Evolutionary conservation across 2,888 invertebrate genomes (phyloP), one percentile per base, ranked within the genome.

Genomic region (Azorinus chamasolen): DNA sequence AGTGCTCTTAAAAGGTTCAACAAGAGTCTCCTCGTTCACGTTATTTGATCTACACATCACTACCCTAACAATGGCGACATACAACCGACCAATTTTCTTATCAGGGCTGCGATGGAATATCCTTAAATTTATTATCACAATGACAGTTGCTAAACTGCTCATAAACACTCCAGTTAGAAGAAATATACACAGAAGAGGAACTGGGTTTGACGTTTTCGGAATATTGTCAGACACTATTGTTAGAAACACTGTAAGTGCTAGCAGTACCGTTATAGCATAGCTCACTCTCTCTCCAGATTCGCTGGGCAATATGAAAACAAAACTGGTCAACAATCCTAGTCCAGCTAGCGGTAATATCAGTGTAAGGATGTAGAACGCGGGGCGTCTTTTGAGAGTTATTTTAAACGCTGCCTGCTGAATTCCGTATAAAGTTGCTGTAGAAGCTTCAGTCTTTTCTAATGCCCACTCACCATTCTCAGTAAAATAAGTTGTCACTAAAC

Each of bases 211-310:
- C 25, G 68, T 58, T 27, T 53, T 50, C 4, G 68, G 68, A n/a
- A 68, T 24, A 8, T 50, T 20, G 18, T 58, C 59, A 10, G 43
- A 39, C 6, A 68, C 51, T 5, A 68, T 54, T 8, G 59, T 58
- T 2, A 68, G 50, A 24, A 68, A 68, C 1, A 68, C 68, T 10
- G 68, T 39, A 4, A 68, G 16, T 14, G 68, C 24, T 32, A 68
- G 20, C 41, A 68, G 8, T 3, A 58, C 58, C 3, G 68, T 68
- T 16, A 58, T 58, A 18, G 58, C 25, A 24, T 51, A 68, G 8
- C 68, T 53, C 0, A 68, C 59, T 41, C 68, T 27, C 20, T 68
- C 68, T 10, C 68, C 68, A 18, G 58, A 68, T 5, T 51, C 53
- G 20, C 58, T 58, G 2, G 68, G 59, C 24, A 68, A 32, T 1